Base-by-base conservation (phyloP, 1,140 invertebrate genomes). In the Harpegnathos saltator region DNA sequence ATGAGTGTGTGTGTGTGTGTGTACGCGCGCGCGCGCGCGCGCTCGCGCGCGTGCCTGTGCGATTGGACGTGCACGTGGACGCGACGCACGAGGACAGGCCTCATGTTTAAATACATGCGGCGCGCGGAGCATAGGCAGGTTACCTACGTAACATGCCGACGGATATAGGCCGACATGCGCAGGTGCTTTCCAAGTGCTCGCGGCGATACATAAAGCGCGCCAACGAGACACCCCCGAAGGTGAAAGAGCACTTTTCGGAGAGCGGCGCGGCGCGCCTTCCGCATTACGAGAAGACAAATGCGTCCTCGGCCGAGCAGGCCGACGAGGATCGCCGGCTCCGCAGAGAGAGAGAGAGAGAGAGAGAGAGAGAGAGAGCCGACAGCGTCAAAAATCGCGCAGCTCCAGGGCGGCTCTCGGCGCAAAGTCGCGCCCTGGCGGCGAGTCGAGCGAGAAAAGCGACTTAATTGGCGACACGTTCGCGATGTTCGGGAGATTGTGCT, bases 61-160 rank as follows among this genome's bases (percentile, higher is more conserved):
- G 26, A 52, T 38, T 63, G 65, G 22, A 58, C 59, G 75, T 74
- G 71, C 84, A 85, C 80, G 84, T 86, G 86, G 72, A 68, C 52
- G 58, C 50, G 73, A 83, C 86, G 59, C 54, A 73, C 65, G 52
- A 71, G 29, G 54, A 85, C 82, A 82, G 29, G 75, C 63, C 85
- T 88, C 86, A 84, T 85, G 90, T 86, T 89, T 90, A 91, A 91
- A 91, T 91, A 89, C 85, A 91, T 83, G 84, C 85, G 71, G 83
- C n/a, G n/a, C n/a, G n/a, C 74, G 85, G 82, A 88, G 90, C 81
- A 85, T 83, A 87, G 77, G 72, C 68, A 90, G 88, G 54, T 69
- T 86, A 89, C 29, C 58, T 66, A 58, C 74, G 75, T 72, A 88
- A 90, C 56, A 82, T 69, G 90, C 90, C 88, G 85, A 73, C 77